These are phyloP conservation scores for Lamprologus speciosus DNA, from an alignment of 2,113 vertebrate species.

Conservation along the genomic window DNA sequence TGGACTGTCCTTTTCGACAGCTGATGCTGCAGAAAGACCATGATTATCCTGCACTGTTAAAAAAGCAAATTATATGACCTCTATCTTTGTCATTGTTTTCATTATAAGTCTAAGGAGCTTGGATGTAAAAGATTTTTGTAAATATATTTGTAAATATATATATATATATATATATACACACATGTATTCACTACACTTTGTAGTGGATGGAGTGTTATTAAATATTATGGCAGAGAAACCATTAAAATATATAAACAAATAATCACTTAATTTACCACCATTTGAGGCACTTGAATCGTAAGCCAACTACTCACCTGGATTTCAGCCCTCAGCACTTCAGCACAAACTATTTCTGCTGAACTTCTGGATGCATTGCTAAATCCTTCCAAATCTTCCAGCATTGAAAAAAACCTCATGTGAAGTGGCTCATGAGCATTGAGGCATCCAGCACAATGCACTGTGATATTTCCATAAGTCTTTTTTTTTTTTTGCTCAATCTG, in stretches of 20 bases:
- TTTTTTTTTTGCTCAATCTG: conserved; percentile 20
- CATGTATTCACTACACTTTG: neutral
- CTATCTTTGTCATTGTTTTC: neutral
- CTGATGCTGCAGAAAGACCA: neutral
- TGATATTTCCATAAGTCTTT: conserved; percentile 43
- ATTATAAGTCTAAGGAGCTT: neutral
- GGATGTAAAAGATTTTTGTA: neutral
- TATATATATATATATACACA: no score
- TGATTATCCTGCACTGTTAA: neutral
- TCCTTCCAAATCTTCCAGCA: neutral
- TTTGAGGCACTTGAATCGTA: neutral
- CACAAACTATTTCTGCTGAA: neutral
- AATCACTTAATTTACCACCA: neutral
- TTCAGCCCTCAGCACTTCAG: neutral
- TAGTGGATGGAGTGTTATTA: neutral
- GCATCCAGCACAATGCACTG: conserved; percentile 22
- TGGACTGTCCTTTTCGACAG: conserved; percentile 17
- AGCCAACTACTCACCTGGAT: neutral
- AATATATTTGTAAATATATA: no score
- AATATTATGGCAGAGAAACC: neutral
- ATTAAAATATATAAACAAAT: neutral
- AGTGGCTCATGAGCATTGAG: conserved; percentile 3
- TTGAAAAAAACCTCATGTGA: neutral
- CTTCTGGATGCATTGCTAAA: neutral
- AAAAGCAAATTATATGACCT: neutral